phyloP scores from a whole-genome alignment of 2,113 vertebrate species.

The Myotis davidii region DNA sequence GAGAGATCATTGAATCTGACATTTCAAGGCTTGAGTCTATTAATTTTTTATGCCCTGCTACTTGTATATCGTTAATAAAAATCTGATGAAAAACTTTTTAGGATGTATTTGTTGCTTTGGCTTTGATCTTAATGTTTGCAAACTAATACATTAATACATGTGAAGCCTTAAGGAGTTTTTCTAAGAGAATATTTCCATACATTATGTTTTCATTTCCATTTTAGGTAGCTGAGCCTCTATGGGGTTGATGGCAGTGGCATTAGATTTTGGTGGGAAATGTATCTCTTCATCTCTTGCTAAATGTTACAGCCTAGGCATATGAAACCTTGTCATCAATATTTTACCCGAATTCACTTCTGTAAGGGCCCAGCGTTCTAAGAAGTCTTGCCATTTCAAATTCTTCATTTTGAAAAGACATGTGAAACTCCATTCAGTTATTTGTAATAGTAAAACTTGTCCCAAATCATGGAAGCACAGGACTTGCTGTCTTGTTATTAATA shows the following conservation, averaged over 20 bases:
- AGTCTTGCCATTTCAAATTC: slow-evolving; percentile 40
- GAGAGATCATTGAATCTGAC: slow-evolving; percentile 97
- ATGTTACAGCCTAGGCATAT: slow-evolving; percentile 72
- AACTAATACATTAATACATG: slow-evolving; percentile 93
- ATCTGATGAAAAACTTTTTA: slow-evolving; percentile 95
- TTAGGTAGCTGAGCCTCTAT: slow-evolving; percentile 87
- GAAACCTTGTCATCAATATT: slow-evolving; percentile 68
- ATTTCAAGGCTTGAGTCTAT: slow-evolving; percentile 94
- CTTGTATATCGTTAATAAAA: slow-evolving; percentile 99
- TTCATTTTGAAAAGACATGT: slow-evolving; percentile 37
- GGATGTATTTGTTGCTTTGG: slow-evolving; percentile 92
- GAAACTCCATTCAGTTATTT: slow-evolving; percentile 52
- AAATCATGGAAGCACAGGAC: slow-evolving; percentile 43
- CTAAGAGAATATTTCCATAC: slow-evolving; percentile 90
- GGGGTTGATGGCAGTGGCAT: slow-evolving; percentile 81
- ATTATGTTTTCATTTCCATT: slow-evolving; percentile 90
- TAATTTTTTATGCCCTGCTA: slow-evolving; percentile 97
- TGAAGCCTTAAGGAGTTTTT: slow-evolving; percentile 89
- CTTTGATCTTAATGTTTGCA: slow-evolving; percentile 94
- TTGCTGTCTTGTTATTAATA: slow-evolving; percentile 58
- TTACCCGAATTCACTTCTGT: slow-evolving; percentile 68
- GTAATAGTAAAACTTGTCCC: slow-evolving; percentile 58
- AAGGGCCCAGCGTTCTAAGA: slow-evolving; percentile 47
- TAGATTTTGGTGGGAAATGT: slow-evolving; percentile 81
- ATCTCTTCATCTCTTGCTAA: slow-evolving; percentile 76